A percentile compares a stretch with the other conserved stretches of the same genome.
These are phyloP conservation scores for Venustaconcha ellipsiformis DNA, from an alignment of 1,140 invertebrate genomes.

Conservation along the genomic window DNA sequence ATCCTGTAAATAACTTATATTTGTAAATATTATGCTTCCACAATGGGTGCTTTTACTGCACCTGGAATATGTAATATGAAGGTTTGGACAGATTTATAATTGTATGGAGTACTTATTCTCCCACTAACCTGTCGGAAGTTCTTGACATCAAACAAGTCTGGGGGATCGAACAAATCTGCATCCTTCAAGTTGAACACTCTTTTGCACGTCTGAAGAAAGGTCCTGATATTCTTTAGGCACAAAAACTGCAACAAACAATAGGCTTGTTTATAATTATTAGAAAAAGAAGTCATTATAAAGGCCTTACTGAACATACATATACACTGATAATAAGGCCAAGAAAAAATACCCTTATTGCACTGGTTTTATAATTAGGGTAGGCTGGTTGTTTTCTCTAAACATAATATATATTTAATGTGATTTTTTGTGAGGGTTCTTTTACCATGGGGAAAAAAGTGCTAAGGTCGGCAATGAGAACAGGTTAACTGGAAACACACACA, in stretches of 20 bases:
- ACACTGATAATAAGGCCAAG: not conserved
- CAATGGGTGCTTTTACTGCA: no score
- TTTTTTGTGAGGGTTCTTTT: no score
- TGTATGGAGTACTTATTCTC: constrained; percentile 2
- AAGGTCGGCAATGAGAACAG: no score
- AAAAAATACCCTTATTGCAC: no score
- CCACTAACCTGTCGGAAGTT: constrained; percentile 81
- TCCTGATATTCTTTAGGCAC: constrained; percentile 92
- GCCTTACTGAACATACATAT: not conserved
- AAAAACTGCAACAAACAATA: constrained; percentile 81
- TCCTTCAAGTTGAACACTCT: constrained; percentile 85
- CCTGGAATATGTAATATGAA: no score
- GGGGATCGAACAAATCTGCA: constrained; percentile 91
- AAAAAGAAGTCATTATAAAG: not conserved
- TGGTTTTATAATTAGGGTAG: no score
- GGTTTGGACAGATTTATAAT: not conserved
- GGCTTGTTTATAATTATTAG: not conserved
- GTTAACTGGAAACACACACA: no score
- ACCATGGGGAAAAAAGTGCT: no score
- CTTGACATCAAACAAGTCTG: constrained; percentile 92
- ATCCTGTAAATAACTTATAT: no score
- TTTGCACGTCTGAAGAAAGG: constrained; percentile 88
- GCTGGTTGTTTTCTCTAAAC: no score
- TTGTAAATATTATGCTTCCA: no score
- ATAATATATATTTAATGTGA: no score